Conservation (phyloP, 2,888 invertebrate species). For the Nudaria mundana region DNA sequence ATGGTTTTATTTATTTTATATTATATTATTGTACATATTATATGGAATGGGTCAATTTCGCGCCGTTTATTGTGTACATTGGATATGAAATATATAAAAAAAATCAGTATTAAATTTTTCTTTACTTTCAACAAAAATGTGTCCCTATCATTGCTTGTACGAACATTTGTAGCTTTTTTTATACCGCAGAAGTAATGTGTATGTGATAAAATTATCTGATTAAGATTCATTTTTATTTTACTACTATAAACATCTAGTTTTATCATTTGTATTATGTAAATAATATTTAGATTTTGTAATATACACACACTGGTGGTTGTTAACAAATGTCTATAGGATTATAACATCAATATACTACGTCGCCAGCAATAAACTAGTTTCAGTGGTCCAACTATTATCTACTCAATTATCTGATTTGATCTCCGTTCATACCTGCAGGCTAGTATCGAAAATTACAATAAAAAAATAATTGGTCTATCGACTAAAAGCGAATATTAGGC, state of each 20-base stretch:
- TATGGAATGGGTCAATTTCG: constrained; percentile 32
- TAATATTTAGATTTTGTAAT: constrained; percentile 66
- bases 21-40: constrained; percentile 16
- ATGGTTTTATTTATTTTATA: not conserved
- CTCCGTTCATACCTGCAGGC: constrained; percentile 26
- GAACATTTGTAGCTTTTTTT: constrained; percentile 46
- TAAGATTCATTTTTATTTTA: constrained; percentile 69
- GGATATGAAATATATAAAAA: constrained; percentile 26
- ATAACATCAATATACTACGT: constrained; percentile 30
- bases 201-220: constrained; percentile 73
- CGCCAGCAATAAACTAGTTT: constrained; percentile 27
- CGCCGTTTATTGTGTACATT: constrained; percentile 12
- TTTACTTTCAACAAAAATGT: constrained; percentile 54
- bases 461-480: too few relatives aligned
- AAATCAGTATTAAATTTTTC: constrained; percentile 49
- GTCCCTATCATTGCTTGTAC: constrained; percentile 44
- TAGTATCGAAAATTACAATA: too few relatives aligned
- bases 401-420: constrained; percentile 24
- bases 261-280: constrained; percentile 66
- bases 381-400: constrained; percentile 37
- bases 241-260: constrained; percentile 61
- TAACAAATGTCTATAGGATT: constrained; percentile 29
- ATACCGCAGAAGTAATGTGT: constrained; percentile 57
- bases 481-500: too few relatives aligned
- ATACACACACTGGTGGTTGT: constrained; percentile 47